Evolutionary conservation across 1,140 invertebrate genomes (phyloP).

Genomic region (Papilio dardanus): DNA sequence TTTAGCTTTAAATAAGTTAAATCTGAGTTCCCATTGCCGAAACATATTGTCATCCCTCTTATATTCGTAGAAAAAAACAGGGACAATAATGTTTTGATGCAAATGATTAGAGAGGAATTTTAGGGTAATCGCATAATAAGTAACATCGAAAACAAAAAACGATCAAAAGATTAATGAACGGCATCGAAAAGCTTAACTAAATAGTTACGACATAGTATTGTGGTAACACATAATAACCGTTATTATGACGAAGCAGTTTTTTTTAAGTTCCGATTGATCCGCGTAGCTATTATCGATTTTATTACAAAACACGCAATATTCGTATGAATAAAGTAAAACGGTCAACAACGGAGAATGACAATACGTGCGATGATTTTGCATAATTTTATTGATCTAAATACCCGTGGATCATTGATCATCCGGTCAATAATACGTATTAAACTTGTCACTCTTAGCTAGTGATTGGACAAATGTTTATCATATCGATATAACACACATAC

Average conservation of each 20-base stretch:
- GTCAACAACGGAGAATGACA: conserved; percentile 61
- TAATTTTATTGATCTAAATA: conserved; percentile 80
- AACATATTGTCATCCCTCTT: no score
- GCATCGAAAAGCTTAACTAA: background rate
- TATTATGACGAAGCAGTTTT: conserved; percentile 55
- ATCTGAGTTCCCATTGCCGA: background rate
- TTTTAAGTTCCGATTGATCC: conserved; percentile 1
- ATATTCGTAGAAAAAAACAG: no score
- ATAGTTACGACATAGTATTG: background rate
- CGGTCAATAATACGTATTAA: conserved; percentile 74
- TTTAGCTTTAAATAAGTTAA: conserved; percentile 28
- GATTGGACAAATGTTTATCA: conserved; percentile 39
- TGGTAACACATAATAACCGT: conserved; percentile 44
- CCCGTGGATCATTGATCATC: conserved; percentile 77
- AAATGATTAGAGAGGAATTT: no score
- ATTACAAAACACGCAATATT: conserved; percentile 54
- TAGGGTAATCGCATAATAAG: no score
- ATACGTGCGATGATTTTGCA: conserved; percentile 75
- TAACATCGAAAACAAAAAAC: no score
- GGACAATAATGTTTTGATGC: no score
- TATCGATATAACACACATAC: background rate
- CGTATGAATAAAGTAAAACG: conserved; percentile 63
- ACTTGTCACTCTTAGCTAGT: conserved; percentile 65
- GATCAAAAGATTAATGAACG: background rate
- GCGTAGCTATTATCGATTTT: conserved; percentile 41